Evolutionary conservation across 2,888 invertebrate species (phyloP).

Genomic region (Nomada fucata): DNA sequence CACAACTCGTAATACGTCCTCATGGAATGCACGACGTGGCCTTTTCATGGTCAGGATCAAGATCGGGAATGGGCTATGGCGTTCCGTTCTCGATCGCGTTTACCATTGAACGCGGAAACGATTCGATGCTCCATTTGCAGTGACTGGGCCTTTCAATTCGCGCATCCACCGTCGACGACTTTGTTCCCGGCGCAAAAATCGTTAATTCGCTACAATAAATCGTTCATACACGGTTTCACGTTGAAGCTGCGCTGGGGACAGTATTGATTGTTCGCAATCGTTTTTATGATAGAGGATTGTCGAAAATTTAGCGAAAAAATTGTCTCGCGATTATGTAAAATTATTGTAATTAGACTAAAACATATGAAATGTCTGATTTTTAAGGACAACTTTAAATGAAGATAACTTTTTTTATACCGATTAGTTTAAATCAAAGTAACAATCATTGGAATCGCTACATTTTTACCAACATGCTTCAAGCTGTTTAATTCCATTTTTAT

Average conservation of each 20-base stretch:
- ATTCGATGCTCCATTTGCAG: conserved; percentile 14
- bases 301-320: too few species aligned
- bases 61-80: conserved; percentile 54
- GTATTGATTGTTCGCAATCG: too few species aligned
- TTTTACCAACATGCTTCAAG: too few species aligned
- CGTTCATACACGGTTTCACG: too few species aligned
- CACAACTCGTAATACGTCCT: conserved; percentile 66
- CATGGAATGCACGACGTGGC: conserved; percentile 53
- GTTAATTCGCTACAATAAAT: too few species aligned
- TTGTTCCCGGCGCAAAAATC: not conserved
- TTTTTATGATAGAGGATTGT: too few species aligned
- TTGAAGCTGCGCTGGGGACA: too few species aligned
- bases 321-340: too few species aligned
- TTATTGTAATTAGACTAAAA: not conserved
- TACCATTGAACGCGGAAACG: conserved; percentile 43
- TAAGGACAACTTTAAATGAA: not conserved
- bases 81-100: conserved; percentile 47
- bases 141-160: not conserved
- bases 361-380: not conserved
- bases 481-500: too few species aligned
- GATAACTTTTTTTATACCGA: too few species aligned
- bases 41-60: conserved; percentile 59
- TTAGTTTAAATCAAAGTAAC: too few species aligned
- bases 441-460: too few species aligned
- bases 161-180: not conserved